Percentiles rank a stretch among this genome's conserved stretches.
These are phyloP conservation scores for Lissocephala sabroskyi DNA, from an alignment of 2,888 invertebrate genomes.

Conservation along the genomic window DNA sequence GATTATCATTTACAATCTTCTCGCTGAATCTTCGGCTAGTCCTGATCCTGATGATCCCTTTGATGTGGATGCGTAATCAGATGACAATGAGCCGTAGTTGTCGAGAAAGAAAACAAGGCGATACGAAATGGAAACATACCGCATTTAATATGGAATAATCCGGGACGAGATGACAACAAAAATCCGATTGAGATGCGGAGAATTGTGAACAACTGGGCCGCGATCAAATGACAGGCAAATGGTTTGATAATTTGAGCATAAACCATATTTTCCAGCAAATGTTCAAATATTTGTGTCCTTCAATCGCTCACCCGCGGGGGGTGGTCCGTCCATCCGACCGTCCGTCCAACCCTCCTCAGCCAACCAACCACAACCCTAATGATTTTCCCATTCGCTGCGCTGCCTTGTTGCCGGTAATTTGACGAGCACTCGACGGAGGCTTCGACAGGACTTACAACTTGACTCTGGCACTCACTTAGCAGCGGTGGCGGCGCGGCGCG, in stretches of 20 bases:
- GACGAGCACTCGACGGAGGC: conserved; percentile 32
- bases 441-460: conserved; percentile 38
- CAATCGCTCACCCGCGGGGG: conserved; percentile 16
- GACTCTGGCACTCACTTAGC: conserved; percentile 54
- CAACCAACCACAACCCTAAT: conserved; percentile 12
- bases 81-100: no score
- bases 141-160: no score
- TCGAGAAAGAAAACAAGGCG: no score
- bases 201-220: conserved; percentile 35
- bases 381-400: conserved; percentile 7
- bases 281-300: conserved; percentile 66
- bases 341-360: no score
- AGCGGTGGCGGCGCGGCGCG: conserved; percentile 9
- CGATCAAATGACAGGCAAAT: conserved; percentile 49
- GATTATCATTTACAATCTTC: no score
- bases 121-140: no score
- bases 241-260: conserved; percentile 27
- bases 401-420: conserved; percentile 39
- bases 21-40: no score
- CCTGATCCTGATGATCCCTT: no score
- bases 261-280: conserved; percentile 71
- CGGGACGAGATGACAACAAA: no score
- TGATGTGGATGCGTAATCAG: no score
- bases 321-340: not conserved
- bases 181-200: no score